A percentile compares a stretch with the other conserved stretches of the same genome.
Evolutionary conservation across 64 coral and sea anemone genomes (phyloP).

Genomic region (Stichodactyla mertensii): DNA sequence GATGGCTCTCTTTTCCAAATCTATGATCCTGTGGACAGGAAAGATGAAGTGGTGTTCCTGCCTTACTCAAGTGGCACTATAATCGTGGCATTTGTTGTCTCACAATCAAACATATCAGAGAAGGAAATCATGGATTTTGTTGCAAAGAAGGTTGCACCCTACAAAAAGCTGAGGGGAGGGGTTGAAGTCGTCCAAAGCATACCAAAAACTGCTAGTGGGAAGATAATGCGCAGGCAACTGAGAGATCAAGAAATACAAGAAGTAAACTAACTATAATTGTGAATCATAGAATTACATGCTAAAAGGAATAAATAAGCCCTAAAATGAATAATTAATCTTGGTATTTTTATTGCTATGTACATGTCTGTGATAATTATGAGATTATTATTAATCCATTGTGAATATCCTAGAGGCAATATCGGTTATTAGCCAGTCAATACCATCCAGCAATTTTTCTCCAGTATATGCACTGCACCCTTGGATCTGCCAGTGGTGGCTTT

Average conservation of each 20-base stretch:
- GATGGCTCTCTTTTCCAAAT: too few species aligned
- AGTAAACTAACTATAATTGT: too few species aligned
- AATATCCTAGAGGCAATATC: constrained; percentile 98
- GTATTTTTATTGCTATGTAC: not conserved
- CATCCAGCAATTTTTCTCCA: constrained; percentile 85
- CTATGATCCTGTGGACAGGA: too few species aligned
- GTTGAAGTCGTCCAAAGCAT: constrained; percentile 71
- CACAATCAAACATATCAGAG: constrained; percentile 18
- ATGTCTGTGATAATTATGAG: not conserved
- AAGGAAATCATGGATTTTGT: constrained; percentile 57
- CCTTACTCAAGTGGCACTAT: too few species aligned
- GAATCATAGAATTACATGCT: too few species aligned
- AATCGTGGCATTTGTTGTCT: constrained; percentile 73
- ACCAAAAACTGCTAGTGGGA: constrained; percentile 64
- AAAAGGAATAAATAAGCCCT: too few species aligned
- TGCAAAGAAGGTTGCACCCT: constrained; percentile 52
- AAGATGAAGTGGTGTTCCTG: too few species aligned
- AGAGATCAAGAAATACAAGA: not conserved
- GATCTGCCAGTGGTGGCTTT: constrained; percentile 95
- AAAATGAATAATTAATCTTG: too few species aligned
- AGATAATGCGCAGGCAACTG: constrained; percentile 49
- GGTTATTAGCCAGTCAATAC: constrained; percentile 91
- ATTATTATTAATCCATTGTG: constrained; percentile 75
- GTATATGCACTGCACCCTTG: constrained; percentile 96
- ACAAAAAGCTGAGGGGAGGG: constrained; percentile 72